phyloP scores from a whole-genome alignment of 1,140 invertebrate genomes.

The Dreissena polymorpha region DNA sequence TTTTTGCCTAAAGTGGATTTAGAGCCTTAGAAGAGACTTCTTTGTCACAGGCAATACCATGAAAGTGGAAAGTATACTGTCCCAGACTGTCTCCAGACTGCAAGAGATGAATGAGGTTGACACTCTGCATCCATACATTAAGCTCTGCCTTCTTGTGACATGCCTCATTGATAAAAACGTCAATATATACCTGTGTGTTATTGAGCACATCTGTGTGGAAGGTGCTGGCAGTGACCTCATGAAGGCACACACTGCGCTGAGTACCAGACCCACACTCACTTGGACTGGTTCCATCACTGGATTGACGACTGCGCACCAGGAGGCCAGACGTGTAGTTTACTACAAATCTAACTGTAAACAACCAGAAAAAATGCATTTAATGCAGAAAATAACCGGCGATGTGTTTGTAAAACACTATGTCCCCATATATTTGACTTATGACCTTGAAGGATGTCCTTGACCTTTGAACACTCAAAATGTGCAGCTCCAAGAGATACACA shows the following conservation, averaged over 20 bases:
- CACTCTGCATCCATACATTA: too few species aligned
- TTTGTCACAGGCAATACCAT: not conserved
- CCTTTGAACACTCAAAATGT: too few species aligned
- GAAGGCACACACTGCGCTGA: slow-evolving; percentile 78
- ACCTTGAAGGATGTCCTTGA: too few species aligned
- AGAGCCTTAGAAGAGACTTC: not conserved
- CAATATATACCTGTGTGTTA: slow-evolving; percentile 62
- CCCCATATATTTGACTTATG: too few species aligned
- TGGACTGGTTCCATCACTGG: slow-evolving; percentile 56
- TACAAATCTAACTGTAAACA: slow-evolving; percentile 82
- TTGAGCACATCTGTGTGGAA: slow-evolving; percentile 74
- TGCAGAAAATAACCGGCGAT: too few species aligned
- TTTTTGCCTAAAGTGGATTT: not conserved
- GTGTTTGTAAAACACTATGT: too few species aligned
- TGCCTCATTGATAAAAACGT: too few species aligned
- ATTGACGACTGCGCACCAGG: slow-evolving; percentile 81
- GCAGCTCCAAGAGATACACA: too few species aligned
- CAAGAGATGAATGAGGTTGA: too few species aligned
- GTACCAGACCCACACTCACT: slow-evolving; percentile 17
- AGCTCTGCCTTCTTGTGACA: too few species aligned
- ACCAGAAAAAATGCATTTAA: slow-evolving; percentile 2
- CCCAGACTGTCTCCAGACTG: not conserved
- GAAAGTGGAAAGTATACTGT: too few species aligned
- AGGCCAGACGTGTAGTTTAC: slow-evolving; percentile 83
- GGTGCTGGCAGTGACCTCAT: slow-evolving; percentile 80